A percentile compares a stretch with the other conserved stretches of the same genome.
phyloP scores from a whole-genome alignment of 1,140 invertebrate genomes.

The Eriosoma lanigerum region DNA sequence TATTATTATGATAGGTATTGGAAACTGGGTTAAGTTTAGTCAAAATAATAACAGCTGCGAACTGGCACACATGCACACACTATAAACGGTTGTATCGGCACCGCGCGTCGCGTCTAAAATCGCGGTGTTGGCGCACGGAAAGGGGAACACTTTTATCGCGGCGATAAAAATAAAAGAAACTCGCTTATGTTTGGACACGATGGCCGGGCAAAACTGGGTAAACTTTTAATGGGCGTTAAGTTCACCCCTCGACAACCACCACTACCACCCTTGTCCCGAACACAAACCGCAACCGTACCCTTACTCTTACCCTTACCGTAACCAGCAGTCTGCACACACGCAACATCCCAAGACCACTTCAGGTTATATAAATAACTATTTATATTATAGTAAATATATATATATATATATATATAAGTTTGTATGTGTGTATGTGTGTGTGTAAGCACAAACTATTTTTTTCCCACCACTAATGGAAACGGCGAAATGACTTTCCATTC shows the following conservation, averaged over 20 bases:
- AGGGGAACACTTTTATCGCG: constrained; percentile 22
- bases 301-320: too few relatives aligned
- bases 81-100: too few relatives aligned
- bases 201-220: constrained; percentile 16
- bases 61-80: too few relatives aligned
- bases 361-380: not conserved
- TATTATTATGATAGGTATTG: too few relatives aligned
- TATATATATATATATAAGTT: not conserved
- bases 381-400: not conserved
- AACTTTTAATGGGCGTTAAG: constrained; percentile 50
- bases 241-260: not conserved
- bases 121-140: not conserved
- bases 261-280: not conserved
- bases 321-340: not conserved
- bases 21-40: too few relatives aligned
- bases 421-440: too few relatives aligned
- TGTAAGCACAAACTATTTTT: not conserved
- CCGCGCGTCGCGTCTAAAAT: too few relatives aligned
- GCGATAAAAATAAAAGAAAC: constrained; percentile 45
- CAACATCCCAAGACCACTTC: not conserved
- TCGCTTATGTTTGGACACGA: constrained; percentile 14
- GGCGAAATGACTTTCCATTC: constrained; percentile 43
- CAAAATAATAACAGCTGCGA: too few relatives aligned
- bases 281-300: not conserved
- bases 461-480: constrained; percentile 22